Base-by-base conservation (phyloP, 2,888 invertebrate genomes). In the Bursaphelenchus okinawaensis region DNA sequence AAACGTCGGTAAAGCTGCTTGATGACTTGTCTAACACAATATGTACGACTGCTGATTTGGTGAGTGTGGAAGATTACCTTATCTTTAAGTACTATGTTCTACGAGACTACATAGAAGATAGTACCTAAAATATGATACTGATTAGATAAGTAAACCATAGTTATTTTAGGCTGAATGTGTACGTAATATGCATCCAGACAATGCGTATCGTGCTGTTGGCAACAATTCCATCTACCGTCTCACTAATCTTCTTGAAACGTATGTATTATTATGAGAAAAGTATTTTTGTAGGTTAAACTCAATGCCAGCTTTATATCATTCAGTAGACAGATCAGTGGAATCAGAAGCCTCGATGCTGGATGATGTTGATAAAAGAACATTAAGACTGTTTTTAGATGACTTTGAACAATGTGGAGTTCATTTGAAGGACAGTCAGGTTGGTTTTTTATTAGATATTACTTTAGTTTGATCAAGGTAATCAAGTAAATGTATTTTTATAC, bases 341-440 rank as follows among this genome's bases (percentile, higher is more conserved):
- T 90, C 90, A 0, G 93, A 94, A 60, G 52, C 59, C 0, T 24
- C 65, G 31, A 28, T 70, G 54, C 63, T 79, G 87, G 78, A 79
- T 74, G 88, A 88, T 0, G 89, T 91, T 0, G 96, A 98, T 83
- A 85, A 88, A 65, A 90, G 93, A 82, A 90, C 96, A 0, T 89
- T 91, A 0, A 87, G 89, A 76, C 85, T 98, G 55, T 95, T 98
- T 83, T 85, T 95, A 7, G 92, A 93, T 83, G 96, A 98, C 84
- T 98, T 98, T 84, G 94, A 98, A 83, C 93, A 94, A 83, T 91
- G 92, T 82, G 98, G 96, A 2, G 96, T 99, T 68, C 95, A 98
- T 83, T 86, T 98, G 66, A 88, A 89, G 8, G 90, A 91, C 69
- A 84, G 86, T 0, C 88, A 89, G 52, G 86, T 92, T n/a, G 12